Evolutionary conservation across 2,888 invertebrate species (phyloP).

Genomic region (Cephus rjabovi): DNA sequence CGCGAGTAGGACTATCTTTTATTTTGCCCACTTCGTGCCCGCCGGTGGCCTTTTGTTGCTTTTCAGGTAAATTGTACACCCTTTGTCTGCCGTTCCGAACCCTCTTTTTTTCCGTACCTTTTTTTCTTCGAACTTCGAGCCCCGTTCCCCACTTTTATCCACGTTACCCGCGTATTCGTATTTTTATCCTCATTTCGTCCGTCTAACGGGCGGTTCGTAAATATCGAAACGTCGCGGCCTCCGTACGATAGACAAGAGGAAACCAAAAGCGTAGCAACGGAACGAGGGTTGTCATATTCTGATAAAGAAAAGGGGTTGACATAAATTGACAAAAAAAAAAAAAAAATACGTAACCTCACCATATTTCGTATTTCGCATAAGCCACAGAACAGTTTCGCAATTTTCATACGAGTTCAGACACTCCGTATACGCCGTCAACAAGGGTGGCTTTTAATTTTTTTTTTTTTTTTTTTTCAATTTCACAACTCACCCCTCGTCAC

Average conservation of each 20-base stretch:
- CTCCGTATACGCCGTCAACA: background rate
- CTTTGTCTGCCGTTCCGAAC: background rate
- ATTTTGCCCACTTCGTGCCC: background rate
- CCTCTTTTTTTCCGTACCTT: background rate
- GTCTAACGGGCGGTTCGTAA: background rate
- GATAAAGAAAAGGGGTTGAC: background rate
- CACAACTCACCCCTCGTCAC: background rate
- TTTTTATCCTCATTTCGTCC: background rate
- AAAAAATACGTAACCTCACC: too few relatives aligned
- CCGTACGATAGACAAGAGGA: background rate
- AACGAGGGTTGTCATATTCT: background rate
- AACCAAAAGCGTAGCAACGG: background rate
- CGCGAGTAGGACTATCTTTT: background rate
- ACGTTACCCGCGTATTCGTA: background rate
- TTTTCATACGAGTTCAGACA: background rate
- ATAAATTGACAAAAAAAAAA: background rate
- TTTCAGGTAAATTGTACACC: background rate
- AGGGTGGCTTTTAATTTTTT: background rate
- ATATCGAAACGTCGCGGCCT: background rate
- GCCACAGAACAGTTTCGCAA: background rate
- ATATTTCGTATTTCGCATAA: background rate
- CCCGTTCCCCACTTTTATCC: background rate
- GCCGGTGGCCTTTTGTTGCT: background rate
- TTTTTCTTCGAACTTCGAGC: background rate
- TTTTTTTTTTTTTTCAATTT: background rate